Conservation (phyloP, 2,888 invertebrate genomes). For the Octonoba sinensis region DNA sequence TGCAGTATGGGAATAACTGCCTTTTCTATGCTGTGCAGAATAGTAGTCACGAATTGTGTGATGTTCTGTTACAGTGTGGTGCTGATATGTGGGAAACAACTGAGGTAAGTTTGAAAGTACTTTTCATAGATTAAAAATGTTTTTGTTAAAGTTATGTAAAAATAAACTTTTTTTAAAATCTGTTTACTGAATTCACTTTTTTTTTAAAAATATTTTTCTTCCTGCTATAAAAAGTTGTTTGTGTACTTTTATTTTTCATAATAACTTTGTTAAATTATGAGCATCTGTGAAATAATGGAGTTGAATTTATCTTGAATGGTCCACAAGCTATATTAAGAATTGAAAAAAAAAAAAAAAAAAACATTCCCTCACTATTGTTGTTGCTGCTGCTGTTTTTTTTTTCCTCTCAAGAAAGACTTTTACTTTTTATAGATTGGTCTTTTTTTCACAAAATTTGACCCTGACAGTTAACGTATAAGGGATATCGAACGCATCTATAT, state of each 20-base stretch:
- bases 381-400: too few relatives aligned
- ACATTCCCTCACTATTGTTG: too few relatives aligned
- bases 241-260: not conserved
- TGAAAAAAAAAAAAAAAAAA: too few relatives aligned
- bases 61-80: constrained; percentile 56
- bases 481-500: too few relatives aligned
- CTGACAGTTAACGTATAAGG: too few relatives aligned
- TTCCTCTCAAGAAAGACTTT: too few relatives aligned
- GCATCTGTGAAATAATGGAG: too few relatives aligned
- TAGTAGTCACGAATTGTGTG: constrained; percentile 23
- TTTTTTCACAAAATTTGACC: too few relatives aligned
- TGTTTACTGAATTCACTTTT: not conserved
- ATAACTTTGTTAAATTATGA: not conserved
- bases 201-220: not conserved
- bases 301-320: too few relatives aligned
- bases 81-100: constrained; percentile 57
- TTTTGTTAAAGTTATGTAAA: not conserved
- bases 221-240: not conserved
- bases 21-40: constrained; percentile 36
- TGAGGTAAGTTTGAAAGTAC: constrained; percentile 22
- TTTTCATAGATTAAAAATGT: not conserved
- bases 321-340: too few relatives aligned
- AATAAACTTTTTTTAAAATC: constrained; percentile 6
- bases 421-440: too few relatives aligned
- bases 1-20: constrained; percentile 48